Percentiles rank a stretch among this genome's conserved stretches.
Evolutionary conservation across 2,113 vertebrate genomes (phyloP).

Genomic region (Rhombomys opimus): DNA sequence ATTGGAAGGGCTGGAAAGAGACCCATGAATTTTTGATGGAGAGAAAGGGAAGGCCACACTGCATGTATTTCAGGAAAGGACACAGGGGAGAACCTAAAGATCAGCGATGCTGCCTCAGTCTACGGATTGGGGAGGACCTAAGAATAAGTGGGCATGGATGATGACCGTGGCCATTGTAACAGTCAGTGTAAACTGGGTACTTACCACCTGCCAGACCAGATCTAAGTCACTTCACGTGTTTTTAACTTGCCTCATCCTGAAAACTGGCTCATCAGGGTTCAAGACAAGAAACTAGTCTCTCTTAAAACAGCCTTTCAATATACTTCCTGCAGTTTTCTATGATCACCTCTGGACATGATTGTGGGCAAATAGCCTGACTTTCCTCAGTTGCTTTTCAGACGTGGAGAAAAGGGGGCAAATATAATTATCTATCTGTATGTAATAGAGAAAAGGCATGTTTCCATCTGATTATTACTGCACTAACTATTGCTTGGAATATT

Average conservation of each 20-base stretch:
- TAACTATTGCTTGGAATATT: slow-evolving; percentile 35
- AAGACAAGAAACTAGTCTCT: slow-evolving; percentile 23
- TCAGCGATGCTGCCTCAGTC: neutral
- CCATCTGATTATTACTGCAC: slow-evolving; percentile 7
- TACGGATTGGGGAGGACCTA: neutral
- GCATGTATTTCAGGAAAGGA: neutral
- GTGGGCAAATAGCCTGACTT: neutral
- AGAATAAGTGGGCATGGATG: neutral
- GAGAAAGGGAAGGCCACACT: neutral
- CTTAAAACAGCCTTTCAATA: neutral
- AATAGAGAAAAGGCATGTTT: neutral
- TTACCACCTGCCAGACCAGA: neutral
- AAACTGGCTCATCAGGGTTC: neutral
- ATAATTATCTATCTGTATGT: neutral
- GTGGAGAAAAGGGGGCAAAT: neutral
- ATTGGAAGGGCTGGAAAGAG: neutral
- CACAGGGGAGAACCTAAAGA: neutral
- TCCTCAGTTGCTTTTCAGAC: slow-evolving; percentile 9
- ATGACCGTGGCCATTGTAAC: neutral
- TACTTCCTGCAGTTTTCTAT: neutral
- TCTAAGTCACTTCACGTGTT: neutral
- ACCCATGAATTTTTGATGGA: neutral
- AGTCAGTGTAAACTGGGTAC: neutral
- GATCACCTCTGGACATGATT: neutral
- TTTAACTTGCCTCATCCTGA: slow-evolving; percentile 31